These are phyloP conservation scores for Myotis pilosus DNA, from an alignment of 2,797 vertebrate genomes.

Conservation along the genomic window DNA sequence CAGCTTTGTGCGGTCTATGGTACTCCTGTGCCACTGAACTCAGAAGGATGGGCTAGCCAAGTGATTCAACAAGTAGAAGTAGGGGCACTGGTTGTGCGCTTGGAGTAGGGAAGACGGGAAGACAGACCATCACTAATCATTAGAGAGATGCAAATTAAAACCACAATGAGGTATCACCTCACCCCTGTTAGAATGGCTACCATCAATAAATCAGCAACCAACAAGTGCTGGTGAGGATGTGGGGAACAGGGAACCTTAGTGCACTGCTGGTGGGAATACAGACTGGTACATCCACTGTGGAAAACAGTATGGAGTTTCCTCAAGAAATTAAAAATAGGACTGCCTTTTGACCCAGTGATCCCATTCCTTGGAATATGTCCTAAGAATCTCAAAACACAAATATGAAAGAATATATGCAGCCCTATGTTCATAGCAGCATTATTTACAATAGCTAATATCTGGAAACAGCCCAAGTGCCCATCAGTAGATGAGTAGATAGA, in stretches of 20 bases:
- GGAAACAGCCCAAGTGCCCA: neutral
- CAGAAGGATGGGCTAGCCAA: too few species aligned
- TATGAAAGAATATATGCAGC: neutral
- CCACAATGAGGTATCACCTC: neutral
- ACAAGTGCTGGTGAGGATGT: neutral
- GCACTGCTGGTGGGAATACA: neutral
- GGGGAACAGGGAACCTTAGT: neutral
- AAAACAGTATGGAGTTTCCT: neutral
- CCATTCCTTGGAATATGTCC: neutral
- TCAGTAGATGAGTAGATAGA: neutral
- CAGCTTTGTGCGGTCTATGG: too few species aligned
- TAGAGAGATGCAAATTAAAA: neutral
- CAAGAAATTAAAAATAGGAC: neutral
- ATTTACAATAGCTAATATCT: neutral
- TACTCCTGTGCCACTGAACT: too few species aligned
- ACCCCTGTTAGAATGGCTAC: neutral
- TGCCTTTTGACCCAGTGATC: neutral
- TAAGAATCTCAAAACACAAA: neutral
- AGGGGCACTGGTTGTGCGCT: too few species aligned
- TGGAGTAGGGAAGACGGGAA: too few species aligned
- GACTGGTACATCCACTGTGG: neutral
- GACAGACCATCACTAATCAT: neutral
- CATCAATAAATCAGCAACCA: neutral
- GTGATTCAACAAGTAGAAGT: too few species aligned
- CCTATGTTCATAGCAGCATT: neutral